A percentile compares a stretch with the other conserved stretches of the same genome.
phyloP scores from a whole-genome alignment of 2,797 vertebrate genomes.

The Xyrichtys novacula region DNA sequence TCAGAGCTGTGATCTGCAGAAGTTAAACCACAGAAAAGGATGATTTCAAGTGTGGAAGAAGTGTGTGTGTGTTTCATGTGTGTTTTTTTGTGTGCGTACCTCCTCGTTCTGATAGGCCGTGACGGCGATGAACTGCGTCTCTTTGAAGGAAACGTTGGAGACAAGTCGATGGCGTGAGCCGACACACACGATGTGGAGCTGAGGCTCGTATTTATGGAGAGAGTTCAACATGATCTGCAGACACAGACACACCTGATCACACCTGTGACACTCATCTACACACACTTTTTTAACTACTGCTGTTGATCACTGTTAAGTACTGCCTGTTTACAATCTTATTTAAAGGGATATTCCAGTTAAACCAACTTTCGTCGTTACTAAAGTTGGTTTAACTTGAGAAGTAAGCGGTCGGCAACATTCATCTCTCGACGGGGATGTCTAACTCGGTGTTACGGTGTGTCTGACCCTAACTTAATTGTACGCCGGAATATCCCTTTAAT shows the following conservation, averaged over 20 bases:
- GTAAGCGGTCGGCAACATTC: too few relatives aligned
- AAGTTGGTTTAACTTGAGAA: too few relatives aligned
- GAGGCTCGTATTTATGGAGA: slow-evolving; percentile 95
- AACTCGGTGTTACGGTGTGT: too few relatives aligned
- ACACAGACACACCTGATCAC: slow-evolving; percentile 1
- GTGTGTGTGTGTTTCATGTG: slow-evolving; percentile 14
- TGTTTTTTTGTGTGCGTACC: slow-evolving; percentile 76
- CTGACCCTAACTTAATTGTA: too few relatives aligned
- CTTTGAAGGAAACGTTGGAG: slow-evolving; percentile 93
- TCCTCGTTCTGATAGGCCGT: slow-evolving; percentile 99
- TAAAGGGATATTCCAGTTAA: too few relatives aligned
- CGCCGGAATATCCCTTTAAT: too few relatives aligned
- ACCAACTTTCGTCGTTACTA: too few relatives aligned
- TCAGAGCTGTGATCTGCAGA: slow-evolving; percentile 93
- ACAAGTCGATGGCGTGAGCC: slow-evolving; percentile 92
- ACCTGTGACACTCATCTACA: not conserved
- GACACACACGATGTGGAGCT: slow-evolving; percentile 94
- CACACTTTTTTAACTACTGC: too few relatives aligned
- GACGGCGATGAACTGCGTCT: slow-evolving; percentile 97
- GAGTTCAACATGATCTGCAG: slow-evolving; percentile 96
- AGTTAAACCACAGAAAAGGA: not conserved
- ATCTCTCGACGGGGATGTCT: too few relatives aligned
- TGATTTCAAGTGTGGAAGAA: too few relatives aligned
- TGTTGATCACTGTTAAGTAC: too few relatives aligned
- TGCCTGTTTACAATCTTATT: too few relatives aligned